phyloP scores from a whole-genome alignment of 2,113 vertebrate genomes.

The Poeciliopsis occidentalis region DNA sequence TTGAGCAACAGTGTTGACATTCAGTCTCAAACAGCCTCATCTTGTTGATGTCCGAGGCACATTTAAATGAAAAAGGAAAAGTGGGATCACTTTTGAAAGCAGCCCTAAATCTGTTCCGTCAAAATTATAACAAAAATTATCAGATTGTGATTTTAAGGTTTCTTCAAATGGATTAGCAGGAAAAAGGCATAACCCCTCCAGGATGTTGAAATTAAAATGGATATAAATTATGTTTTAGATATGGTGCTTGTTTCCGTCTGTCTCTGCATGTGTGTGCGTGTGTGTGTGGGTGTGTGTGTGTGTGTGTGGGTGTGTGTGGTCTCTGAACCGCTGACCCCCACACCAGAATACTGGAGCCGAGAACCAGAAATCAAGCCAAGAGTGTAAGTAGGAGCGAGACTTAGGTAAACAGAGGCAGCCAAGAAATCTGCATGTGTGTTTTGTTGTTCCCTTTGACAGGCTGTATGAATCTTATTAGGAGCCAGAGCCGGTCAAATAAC shows the following conservation, averaged over 20 bases:
- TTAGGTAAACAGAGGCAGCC: constrained; percentile 40
- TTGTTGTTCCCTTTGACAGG: constrained; percentile 51
- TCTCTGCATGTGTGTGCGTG: constrained; percentile 58
- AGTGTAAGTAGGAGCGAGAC: constrained; percentile 52
- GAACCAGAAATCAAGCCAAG: constrained; percentile 44
- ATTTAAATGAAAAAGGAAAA: neutral
- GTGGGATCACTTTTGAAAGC: neutral
- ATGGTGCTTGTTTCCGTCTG: constrained; percentile 19
- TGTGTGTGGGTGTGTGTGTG: constrained; percentile 49
- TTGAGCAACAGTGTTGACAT: neutral
- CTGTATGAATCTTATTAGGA: constrained; percentile 28
- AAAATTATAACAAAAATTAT: no score
- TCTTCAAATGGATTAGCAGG: neutral
- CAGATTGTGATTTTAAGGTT: constrained; percentile 3
- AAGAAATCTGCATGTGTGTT: constrained; percentile 58
- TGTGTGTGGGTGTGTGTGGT: constrained; percentile 68
- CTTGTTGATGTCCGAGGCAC: neutral
- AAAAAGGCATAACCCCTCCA: constrained; percentile 18
- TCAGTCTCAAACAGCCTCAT: neutral
- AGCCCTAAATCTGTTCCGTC: neutral
- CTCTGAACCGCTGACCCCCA: constrained; percentile 60
- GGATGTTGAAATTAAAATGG: constrained; percentile 34
- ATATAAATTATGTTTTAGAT: constrained; percentile 38
- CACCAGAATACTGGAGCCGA: constrained; percentile 54
- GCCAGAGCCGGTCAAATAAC: constrained; percentile 25